Percentiles rank a stretch among this genome's conserved stretches.
Evolutionary conservation across 2,113 vertebrate genomes (phyloP).

Genomic region (Oncorhynchus tshawytscha): DNA sequence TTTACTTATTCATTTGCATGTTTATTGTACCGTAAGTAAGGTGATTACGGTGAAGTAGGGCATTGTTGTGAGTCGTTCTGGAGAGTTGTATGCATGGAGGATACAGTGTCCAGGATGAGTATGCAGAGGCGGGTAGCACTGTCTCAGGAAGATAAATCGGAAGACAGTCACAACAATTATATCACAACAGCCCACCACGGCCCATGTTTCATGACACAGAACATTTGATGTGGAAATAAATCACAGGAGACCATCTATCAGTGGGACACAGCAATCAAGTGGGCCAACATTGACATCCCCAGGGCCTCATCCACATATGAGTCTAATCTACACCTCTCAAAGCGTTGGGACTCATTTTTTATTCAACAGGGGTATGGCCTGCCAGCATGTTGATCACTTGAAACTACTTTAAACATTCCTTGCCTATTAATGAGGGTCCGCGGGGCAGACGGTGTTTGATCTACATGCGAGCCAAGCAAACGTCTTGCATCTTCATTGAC

Average conservation of each 20-base stretch:
- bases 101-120: neutral
- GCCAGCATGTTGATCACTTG: conserved; percentile 56
- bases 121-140: neutral
- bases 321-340: conserved; percentile 46
- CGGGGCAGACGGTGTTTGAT: conserved; percentile 43
- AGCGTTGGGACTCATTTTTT: conserved; percentile 63
- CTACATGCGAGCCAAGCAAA: conserved; percentile 34
- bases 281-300: conserved; percentile 1
- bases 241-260: conserved; percentile 15
- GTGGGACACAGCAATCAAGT: neutral
- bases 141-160: conserved; percentile 2
- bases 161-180: conserved; percentile 16
- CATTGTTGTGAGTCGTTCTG: neutral
- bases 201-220: conserved; percentile 7
- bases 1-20: neutral
- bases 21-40: conserved; percentile 1
- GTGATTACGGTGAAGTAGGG: neutral
- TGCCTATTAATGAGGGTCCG: conserved; percentile 66
- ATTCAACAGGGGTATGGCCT: conserved; percentile 54
- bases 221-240: conserved; percentile 21
- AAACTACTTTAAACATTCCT: conserved; percentile 52
- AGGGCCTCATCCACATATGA: conserved; percentile 50
- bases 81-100: neutral
- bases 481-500: conserved; percentile 63
- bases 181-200: conserved; percentile 9